These are phyloP conservation scores for Cheumatopsyche charites DNA, from an alignment of 1,140 invertebrate species.

Conservation along the genomic window DNA sequence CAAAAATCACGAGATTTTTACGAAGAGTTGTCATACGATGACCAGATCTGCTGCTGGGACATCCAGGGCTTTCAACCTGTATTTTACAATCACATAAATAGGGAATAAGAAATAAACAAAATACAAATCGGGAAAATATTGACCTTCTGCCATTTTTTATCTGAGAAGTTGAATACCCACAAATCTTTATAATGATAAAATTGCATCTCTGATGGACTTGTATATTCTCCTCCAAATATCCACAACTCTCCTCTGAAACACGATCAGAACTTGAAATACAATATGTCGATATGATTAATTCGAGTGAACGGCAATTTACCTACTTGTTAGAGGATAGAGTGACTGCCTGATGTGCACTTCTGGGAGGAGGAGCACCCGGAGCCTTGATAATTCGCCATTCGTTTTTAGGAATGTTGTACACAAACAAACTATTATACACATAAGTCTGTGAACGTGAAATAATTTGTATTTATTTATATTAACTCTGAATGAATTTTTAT, in stretches of 20 bases:
- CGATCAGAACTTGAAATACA: not conserved
- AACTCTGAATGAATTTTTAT: not conserved
- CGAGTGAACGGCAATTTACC: slow-evolving; percentile 38
- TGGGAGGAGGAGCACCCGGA: slow-evolving; percentile 80
- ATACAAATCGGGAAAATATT: not conserved
- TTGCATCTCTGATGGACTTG: slow-evolving; percentile 86
- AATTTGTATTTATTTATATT: slow-evolving; percentile 12
- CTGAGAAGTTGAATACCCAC: slow-evolving; percentile 80
- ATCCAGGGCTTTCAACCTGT: slow-evolving; percentile 69
- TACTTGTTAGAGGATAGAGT: slow-evolving; percentile 69
- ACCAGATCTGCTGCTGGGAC: slow-evolving; percentile 85
- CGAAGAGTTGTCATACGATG: slow-evolving; percentile 82
- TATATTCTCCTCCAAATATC: slow-evolving; percentile 93
- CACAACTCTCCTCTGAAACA: slow-evolving; percentile 72
- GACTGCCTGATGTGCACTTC: slow-evolving; percentile 87
- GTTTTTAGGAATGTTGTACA: slow-evolving; percentile 82
- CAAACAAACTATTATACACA: slow-evolving; percentile 84
- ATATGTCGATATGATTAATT: not conserved
- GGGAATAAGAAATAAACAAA: slow-evolving; percentile 37
- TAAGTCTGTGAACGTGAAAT: slow-evolving; percentile 65
- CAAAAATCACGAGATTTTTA: slow-evolving; percentile 87
- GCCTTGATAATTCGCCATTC: slow-evolving; percentile 82
- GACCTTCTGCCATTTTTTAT: slow-evolving; percentile 90
- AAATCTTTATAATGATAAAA: slow-evolving; percentile 95
- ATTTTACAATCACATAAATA: slow-evolving; percentile 40